Base-by-base conservation (phyloP, 2,888 invertebrate species). In the Caenorhabditis sp. region DNA sequence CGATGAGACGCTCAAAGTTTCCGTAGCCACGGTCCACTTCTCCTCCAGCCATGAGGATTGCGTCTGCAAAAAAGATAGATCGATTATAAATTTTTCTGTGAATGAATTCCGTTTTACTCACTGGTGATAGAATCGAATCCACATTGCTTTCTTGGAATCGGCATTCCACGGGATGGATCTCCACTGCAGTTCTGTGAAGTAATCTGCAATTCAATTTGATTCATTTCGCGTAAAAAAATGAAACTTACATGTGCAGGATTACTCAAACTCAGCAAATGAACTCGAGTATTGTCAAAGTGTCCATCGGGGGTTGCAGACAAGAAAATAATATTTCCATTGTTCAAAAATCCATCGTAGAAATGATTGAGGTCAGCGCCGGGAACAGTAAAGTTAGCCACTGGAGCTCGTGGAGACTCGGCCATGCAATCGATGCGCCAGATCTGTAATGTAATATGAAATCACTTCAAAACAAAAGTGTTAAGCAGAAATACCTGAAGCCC, bases 271-370 rank as follows among this genome's bases (percentile, higher is more conserved):
- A 88, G 74, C 7, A 87, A 73, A 74, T 88, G 88, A 17, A 88
- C 71, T 11, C 86, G 81, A 9, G 85, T 80, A 59, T 85, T 83
- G 73, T 88, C 88, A 27, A 88, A 81, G 22, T 85, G 85, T 1
- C 86, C 88, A 48, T 88, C 88, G 2, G 88, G 86, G 7, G 83
- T 81, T 0, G 86, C 83, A 3, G 87, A 87, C n/a, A 88, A 65
- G 39, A 88, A 84, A 53, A 86, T 82, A 32, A 88, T 82, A 39
- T 82, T 83, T n/a, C 87, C 88, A 48, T 81, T 79, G 65, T 80
- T 83, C 17, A 87, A 46, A 78, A 88, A 88, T 17, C 86, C 88
- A 59, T 88, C 88, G 62, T 88, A 88, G 73, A 86, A 88, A 71
- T 86, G 86, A 5, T 68, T 58, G 11, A 88, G 79, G n/a, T 88